Base-by-base conservation (phyloP, 2,113 vertebrate species). In the Geococcyx californianus region DNA sequence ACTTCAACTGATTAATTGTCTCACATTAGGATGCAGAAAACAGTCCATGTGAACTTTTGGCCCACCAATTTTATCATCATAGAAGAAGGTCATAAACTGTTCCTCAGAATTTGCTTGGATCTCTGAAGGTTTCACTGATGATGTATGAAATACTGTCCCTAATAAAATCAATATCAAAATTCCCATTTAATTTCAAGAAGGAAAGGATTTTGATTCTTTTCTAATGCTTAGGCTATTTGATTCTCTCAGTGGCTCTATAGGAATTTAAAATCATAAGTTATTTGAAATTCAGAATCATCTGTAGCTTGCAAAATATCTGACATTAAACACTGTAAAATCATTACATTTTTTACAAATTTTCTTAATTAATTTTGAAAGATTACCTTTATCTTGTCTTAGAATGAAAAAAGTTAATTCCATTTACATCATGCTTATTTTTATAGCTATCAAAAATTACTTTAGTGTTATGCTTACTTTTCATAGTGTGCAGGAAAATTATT, bases 361-460 rank as follows among this genome's bases (percentile, higher is more conserved):
- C 18, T 62, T 60, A 96, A 73, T 26, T 94, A 55, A 74, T 93
- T 96, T 90, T 40, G 31, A 87, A 92, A 10, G 36, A 54, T 55
- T 33, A 13, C 0, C 3, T 47, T 55, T 47, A 19, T 12, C 3
- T 19, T 17, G 34, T 67, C 74, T 81, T 74, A 18, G 0, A 6
- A 42, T 56, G 51, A 6, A 42, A 78, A 60, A 87, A 73, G 6
- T 33, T 12, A 1, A n/a, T 76, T 95, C 34, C 1, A 8, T 26
- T 93, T 84, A 28, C 3, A 63, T 34, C 3, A 26, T 26, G 9
- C 4, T 19, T 56, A 55, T 51, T 84, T 68, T 59, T 59, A 59
- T 47, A 52, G 24, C 1, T 59, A 67, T 42, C 5, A 12, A 80
- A 81, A 69, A 29, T 6, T 4, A 81, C 31, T 64, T 26, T 31